Conservation (phyloP, 2,113 vertebrate genomes). For the Phoxinus phoxinus region DNA sequence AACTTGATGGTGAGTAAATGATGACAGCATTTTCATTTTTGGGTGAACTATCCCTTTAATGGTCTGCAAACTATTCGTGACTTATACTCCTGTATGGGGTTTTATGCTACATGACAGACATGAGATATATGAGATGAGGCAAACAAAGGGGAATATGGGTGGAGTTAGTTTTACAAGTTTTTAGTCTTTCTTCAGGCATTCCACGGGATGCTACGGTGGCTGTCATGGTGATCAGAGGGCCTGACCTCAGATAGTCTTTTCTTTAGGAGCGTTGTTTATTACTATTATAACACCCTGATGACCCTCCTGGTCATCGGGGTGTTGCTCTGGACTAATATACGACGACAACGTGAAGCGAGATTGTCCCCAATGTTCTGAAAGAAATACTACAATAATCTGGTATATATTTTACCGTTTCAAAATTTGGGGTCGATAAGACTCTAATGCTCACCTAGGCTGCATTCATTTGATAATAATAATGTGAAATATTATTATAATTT, state of each 20-base stretch:
- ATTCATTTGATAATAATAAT: neutral
- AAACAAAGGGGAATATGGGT: constrained; percentile 27
- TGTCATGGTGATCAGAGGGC: constrained; percentile 44
- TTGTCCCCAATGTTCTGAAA: neutral
- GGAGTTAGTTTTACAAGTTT: constrained; percentile 27
- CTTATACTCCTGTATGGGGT: neutral
- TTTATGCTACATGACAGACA: neutral
- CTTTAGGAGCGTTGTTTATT: constrained; percentile 13
- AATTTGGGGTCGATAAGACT: neutral
- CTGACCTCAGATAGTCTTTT: constrained; percentile 28
- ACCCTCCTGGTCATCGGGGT: neutral
- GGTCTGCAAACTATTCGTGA: neutral
- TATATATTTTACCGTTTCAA: neutral
- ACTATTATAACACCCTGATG: too few species aligned
- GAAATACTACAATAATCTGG: neutral
- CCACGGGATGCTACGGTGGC: constrained; percentile 24
- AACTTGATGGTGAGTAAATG: too few species aligned
- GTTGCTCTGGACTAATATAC: neutral
- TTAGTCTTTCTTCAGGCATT: constrained; percentile 41
- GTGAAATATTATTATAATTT: neutral
- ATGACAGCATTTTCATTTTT: too few species aligned
- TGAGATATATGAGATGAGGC: neutral
- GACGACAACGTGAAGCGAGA: neutral
- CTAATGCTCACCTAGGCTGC: neutral
- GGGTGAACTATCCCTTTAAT: too few species aligned